Conservation (phyloP, 2,797 vertebrate genomes). For the Enteromius mattozi region DNA sequence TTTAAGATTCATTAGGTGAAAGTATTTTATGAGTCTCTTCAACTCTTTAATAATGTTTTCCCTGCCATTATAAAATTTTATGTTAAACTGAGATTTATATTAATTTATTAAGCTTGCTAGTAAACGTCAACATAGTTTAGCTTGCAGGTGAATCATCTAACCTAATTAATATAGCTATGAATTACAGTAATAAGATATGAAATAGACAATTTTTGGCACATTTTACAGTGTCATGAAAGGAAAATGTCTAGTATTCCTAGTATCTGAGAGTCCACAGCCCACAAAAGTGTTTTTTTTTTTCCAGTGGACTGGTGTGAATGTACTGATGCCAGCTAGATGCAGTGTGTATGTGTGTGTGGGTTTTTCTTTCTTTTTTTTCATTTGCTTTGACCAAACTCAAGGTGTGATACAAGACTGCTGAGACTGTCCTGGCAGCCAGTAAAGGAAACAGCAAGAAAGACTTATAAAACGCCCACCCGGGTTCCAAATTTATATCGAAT, state of each 20-base stretch:
- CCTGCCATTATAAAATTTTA: not conserved
- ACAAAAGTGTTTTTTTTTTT: not conserved
- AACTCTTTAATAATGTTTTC: not conserved
- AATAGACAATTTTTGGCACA: not conserved
- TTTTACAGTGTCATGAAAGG: not conserved
- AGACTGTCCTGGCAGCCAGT: conserved; percentile 73
- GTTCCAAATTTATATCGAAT: conserved; percentile 58
- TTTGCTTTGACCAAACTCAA: conserved; percentile 81
- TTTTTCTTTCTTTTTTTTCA: conserved; percentile 81
- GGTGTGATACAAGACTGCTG: conserved; percentile 72
- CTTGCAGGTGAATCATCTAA: not conserved
- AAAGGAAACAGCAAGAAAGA: conserved; percentile 68
- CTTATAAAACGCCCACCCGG: conserved; percentile 70
- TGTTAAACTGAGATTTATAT: not conserved
- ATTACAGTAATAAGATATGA: not conserved
- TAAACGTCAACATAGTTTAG: not conserved
- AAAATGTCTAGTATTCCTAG: conserved; percentile 11
- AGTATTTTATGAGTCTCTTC: not conserved
- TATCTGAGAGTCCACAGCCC: not conserved
- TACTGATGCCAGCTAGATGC: not conserved
- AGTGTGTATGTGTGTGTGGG: conserved; percentile 22
- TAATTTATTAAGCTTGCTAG: not conserved
- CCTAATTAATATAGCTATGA: not conserved
- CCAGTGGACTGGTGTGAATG: not conserved
- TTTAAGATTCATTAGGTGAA: not conserved